phyloP scores from a whole-genome alignment of 2,797 vertebrate genomes.

The Pogonophryne albipinna region DNA sequence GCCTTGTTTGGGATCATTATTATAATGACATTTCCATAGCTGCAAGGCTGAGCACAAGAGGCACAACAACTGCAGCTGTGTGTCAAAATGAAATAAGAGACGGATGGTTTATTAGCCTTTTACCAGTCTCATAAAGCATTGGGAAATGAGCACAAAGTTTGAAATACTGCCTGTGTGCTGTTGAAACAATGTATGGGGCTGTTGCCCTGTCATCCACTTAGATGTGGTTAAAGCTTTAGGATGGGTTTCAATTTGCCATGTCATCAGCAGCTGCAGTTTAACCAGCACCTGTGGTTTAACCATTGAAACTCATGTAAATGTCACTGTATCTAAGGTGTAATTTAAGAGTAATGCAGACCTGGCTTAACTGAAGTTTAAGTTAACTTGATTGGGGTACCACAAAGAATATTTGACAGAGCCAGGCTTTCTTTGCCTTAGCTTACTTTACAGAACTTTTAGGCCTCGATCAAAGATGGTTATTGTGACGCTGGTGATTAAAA shows the following conservation, averaged over 20 bases:
- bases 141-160: constrained; percentile 15
- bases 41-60: constrained; percentile 16
- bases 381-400: not conserved
- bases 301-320: not conserved
- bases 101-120: constrained; percentile 32
- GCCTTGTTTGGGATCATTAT: constrained; percentile 51
- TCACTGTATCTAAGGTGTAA: not conserved
- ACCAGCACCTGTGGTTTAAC: not conserved
- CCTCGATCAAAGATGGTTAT: too few relatives aligned
- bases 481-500: too few relatives aligned
- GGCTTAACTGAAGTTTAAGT: not conserved
- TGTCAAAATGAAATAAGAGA: constrained; percentile 43
- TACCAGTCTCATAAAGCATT: constrained; percentile 26
- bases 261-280: not conserved
- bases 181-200: constrained; percentile 6
- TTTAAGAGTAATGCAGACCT: not conserved
- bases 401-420: too few relatives aligned
- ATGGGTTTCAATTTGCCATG: not conserved
- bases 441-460: too few relatives aligned
- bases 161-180: constrained; percentile 15
- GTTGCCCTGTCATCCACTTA: not conserved
- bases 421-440: too few relatives aligned
- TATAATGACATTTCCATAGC: constrained; percentile 36
- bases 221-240: not conserved
- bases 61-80: constrained; percentile 17